Evolutionary conservation across 2,113 vertebrate species (phyloP).

Genomic region (cattle (Bos taurus)): DNA sequence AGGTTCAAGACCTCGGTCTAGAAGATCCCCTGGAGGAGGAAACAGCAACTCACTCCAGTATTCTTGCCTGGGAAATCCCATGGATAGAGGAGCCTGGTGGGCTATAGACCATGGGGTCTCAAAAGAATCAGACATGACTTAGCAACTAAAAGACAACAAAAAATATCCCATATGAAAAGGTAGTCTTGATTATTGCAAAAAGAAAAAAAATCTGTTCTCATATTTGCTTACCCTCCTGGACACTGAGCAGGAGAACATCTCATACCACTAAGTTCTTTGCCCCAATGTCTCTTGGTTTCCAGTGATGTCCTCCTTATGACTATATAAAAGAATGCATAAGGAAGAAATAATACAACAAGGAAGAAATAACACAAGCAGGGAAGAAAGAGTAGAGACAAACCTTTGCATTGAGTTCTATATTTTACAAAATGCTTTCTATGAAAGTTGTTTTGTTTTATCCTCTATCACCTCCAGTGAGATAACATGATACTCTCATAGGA

Average conservation of each 20-base stretch:
- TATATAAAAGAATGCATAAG: background rate
- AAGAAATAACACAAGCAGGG: background rate
- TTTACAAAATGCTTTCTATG: background rate
- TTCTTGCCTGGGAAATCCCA: background rate
- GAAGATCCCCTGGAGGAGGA: background rate
- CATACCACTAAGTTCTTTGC: background rate
- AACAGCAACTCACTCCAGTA: background rate
- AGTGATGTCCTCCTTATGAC: background rate
- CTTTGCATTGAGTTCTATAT: background rate
- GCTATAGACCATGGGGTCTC: background rate
- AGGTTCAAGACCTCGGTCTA: background rate
- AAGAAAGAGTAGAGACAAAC: background rate
- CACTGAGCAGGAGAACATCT: background rate
- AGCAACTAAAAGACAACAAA: background rate
- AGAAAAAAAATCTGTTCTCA: background rate
- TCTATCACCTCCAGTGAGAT: background rate
- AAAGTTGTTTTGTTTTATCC: background rate
- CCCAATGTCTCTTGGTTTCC: background rate
- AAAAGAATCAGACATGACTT: background rate
- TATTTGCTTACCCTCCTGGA: background rate
- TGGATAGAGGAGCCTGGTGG: background rate
- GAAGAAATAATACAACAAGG: background rate
- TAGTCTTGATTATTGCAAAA: background rate
- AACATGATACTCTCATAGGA: background rate
- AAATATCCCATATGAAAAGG: background rate